Percentiles rank a stretch among this genome's conserved stretches.
Conservation (phyloP, 1,140 invertebrate genomes). For the Acromyrmex heyeri region DNA sequence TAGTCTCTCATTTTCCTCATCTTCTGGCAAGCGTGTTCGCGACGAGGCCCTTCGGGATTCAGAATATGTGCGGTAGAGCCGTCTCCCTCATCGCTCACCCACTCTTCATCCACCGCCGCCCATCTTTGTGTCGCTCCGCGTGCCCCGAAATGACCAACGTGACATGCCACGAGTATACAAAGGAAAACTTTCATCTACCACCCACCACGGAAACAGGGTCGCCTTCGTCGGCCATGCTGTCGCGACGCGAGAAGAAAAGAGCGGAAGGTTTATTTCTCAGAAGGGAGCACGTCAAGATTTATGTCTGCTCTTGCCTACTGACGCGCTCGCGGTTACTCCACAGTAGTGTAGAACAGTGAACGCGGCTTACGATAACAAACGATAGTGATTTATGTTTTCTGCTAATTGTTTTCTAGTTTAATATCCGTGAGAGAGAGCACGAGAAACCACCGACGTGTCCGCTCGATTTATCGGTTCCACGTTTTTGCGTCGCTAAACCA, state of each 20-base stretch:
- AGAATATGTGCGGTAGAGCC: constrained; percentile 69
- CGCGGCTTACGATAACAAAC: constrained; percentile 46
- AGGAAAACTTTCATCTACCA: constrained; percentile 77
- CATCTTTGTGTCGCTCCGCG: constrained; percentile 31
- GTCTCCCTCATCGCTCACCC: constrained; percentile 19
- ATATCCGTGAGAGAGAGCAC: constrained; percentile 44
- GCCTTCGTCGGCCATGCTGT: constrained; percentile 63
- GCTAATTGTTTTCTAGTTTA: constrained; percentile 61
- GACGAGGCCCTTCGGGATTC: constrained; percentile 65
- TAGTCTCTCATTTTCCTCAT: constrained; percentile 65
- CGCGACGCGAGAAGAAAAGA: constrained; percentile 71
- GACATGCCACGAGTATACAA: constrained; percentile 71
- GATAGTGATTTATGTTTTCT: constrained; percentile 65
- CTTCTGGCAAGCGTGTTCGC: constrained; percentile 64
- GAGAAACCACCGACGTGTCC: neutral
- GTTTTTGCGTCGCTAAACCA: constrained; percentile 36
- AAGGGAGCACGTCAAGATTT: constrained; percentile 69
- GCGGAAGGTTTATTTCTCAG: constrained; percentile 76
- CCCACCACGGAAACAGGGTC: constrained; percentile 74
- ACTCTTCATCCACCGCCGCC: neutral
- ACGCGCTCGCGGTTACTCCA: constrained; percentile 68
- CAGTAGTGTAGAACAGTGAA: constrained; percentile 2
- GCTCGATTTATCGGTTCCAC: constrained; percentile 46
- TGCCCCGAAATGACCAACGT: constrained; percentile 69
- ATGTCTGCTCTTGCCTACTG: constrained; percentile 72